A percentile compares a stretch with the other conserved stretches of the same genome.
These are phyloP conservation scores for Apolygus lucorum DNA, from an alignment of 1,140 invertebrate genomes.

Conservation along the genomic window DNA sequence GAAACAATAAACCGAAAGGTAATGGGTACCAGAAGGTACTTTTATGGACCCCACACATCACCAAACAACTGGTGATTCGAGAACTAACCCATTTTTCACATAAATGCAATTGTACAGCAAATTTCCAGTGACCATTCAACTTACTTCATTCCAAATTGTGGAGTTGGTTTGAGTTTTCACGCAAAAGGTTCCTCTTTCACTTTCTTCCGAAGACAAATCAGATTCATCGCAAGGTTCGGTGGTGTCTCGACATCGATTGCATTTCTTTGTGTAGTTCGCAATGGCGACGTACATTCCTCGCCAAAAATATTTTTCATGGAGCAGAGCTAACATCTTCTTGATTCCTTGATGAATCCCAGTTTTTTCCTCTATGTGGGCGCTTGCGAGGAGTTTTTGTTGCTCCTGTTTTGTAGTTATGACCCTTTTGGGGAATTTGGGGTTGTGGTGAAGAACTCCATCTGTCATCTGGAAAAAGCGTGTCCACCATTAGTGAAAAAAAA, in stretches of 20 bases:
- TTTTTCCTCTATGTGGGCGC: conserved; percentile 32
- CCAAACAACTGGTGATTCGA: no score
- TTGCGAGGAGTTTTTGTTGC: conserved; percentile 32
- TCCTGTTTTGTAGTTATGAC: conserved; percentile 34
- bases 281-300: conserved; percentile 37
- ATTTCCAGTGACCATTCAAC: no score
- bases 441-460: conserved; percentile 34
- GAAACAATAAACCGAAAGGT: no score
- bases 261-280: conserved; percentile 35
- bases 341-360: conserved; percentile 38
- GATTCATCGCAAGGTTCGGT: not conserved
- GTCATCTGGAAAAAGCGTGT: conserved; percentile 28
- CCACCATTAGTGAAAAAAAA: not conserved
- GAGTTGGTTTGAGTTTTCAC: conserved; percentile 24
- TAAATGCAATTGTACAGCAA: no score
- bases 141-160: conserved; percentile 23
- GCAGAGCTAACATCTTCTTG: conserved; percentile 36
- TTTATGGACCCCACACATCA: no score
- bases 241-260: conserved; percentile 34
- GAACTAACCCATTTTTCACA: no score
- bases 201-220: not conserved
- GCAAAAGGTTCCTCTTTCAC: not conserved
- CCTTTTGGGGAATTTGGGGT: conserved; percentile 34
- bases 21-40: no score
- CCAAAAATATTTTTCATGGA: conserved; percentile 36